These are phyloP conservation scores for Piprites chloris DNA, from an alignment of 2,113 vertebrate genomes.

Conservation along the genomic window DNA sequence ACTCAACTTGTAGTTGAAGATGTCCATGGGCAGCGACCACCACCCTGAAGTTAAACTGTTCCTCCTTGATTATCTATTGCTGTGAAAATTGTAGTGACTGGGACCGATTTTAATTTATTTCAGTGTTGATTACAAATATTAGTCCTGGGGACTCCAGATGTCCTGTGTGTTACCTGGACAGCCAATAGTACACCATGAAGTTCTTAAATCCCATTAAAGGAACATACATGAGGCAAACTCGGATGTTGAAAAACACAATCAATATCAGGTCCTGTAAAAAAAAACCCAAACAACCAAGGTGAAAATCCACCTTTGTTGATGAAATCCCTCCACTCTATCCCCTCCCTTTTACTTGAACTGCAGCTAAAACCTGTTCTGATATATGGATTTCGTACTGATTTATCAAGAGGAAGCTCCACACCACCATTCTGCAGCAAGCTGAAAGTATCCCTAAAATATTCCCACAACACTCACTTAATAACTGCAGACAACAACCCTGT, in stretches of 20 bases:
- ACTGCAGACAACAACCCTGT: neutral
- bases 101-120: neutral
- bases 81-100: neutral
- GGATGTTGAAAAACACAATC: neutral
- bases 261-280: neutral
- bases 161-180: slow-evolving; percentile 40
- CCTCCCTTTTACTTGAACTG: neutral
- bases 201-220: slow-evolving; percentile 63
- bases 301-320: neutral
- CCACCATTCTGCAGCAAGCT: neutral
- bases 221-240: slow-evolving; percentile 51
- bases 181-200: slow-evolving; percentile 59
- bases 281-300: neutral
- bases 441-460: neutral
- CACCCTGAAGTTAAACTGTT: fast-evolving
- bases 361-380: neutral
- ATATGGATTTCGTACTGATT: neutral
- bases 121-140: neutral
- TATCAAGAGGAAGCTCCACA: neutral
- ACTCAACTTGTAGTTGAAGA: neutral
- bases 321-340: neutral
- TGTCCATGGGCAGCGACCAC: neutral
- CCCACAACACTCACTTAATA: neutral
- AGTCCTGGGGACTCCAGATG: neutral
- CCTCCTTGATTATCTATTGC: neutral